Evolutionary conservation across 2,797 vertebrate genomes (phyloP).

Genomic region (Buphagus erythrorhynchus): DNA sequence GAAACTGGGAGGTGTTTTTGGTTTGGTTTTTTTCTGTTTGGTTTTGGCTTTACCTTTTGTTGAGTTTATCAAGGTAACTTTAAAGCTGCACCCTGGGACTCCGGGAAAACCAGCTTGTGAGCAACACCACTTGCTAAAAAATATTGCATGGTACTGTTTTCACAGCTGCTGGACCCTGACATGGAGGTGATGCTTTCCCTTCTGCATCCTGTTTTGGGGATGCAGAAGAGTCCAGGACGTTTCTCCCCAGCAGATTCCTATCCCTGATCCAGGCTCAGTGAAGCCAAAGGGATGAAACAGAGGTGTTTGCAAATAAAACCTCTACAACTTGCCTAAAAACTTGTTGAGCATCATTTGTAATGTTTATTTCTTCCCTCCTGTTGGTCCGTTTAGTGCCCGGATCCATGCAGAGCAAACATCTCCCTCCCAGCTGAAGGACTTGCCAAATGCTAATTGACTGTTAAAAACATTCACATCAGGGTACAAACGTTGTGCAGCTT

Average conservation of each 20-base stretch:
- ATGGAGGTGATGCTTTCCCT: neutral
- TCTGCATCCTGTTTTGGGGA: neutral
- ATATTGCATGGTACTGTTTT: neutral
- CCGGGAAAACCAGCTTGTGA: neutral
- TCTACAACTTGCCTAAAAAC: neutral
- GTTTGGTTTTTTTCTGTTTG: neutral
- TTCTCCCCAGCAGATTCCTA: neutral
- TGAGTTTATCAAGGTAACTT: neutral
- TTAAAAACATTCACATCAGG: constrained; percentile 61
- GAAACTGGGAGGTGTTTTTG: neutral
- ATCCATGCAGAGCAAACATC: neutral
- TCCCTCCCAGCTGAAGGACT: neutral
- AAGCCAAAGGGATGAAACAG: neutral
- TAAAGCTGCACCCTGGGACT: neutral
- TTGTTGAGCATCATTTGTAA: neutral
- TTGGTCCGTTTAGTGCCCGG: neutral
- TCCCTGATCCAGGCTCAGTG: neutral
- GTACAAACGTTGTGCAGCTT: constrained; percentile 10
- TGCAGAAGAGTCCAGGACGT: neutral
- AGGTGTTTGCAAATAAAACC: neutral
- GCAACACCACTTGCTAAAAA: neutral
- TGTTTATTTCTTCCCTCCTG: constrained; percentile 8
- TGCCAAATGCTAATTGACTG: constrained; percentile 67
- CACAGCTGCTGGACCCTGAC: neutral
- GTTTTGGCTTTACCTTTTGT: neutral